Base-by-base conservation (phyloP, 2,888 invertebrate species). In the Drosophila mayaguana region DNA sequence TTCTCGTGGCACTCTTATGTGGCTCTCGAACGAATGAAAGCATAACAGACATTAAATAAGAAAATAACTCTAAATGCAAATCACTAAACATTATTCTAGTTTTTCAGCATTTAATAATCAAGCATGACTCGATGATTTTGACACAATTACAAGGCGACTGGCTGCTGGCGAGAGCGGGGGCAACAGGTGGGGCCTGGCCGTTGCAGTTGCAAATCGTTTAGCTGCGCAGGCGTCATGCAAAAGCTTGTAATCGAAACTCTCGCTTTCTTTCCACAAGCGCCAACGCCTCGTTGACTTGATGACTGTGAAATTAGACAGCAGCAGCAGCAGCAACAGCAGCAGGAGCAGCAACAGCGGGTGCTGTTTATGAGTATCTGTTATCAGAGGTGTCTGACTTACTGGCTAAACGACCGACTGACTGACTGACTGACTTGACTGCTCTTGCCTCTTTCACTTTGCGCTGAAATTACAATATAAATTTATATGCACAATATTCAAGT, bases 381-480 rank as follows among this genome's bases (percentile, higher is more conserved):
- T 84, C 84, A 84, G 66, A 70, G 80, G 50, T 76, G 80, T 63
- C 85, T 89, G 87, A 81, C 78, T 79, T 69, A 80, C 80, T 77
- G 81, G 72, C 67, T 78, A 68, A 73, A 60, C 74, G 78, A 73
- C 63, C 78, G 46, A 77, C 78, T 74, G 74, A 78, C 60, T 60
- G 71, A 67, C 61, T 67, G 74, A 65, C 63, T 50, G 66, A 63
- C 72, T 75, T 32, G 46, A 40, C 64, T 63, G 75, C 57, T 63
- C 50, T 80, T 63, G 67, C 67, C 80, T 83, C 88, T 83, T 83
- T 85, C 84, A 85, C 89, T 89, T 85, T 89, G 72, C 51, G 72
- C 84, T 81, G 60, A 87, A 87, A 87, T 85, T 85, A 88, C 79
- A 87, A 81, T 88, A 88, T 81, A 83, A 57, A 83, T 83, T 75